phyloP scores from a whole-genome alignment of 2,888 invertebrate species.

The Phyllotreta striolata region DNA sequence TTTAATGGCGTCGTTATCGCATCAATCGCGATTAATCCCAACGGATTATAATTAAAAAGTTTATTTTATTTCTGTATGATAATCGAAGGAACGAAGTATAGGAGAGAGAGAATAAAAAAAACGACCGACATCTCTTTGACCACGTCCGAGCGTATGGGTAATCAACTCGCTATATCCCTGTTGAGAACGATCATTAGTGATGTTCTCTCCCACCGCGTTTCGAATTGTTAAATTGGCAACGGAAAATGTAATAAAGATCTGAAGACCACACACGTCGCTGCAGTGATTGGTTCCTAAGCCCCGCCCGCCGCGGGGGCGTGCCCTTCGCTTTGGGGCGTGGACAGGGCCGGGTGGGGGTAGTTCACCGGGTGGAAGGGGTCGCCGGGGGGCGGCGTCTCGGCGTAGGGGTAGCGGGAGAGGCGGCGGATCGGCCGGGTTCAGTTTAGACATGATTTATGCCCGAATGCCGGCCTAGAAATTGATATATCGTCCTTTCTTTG shows the following conservation, averaged over 20 bases:
- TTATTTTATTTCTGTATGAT: slow-evolving; percentile 15
- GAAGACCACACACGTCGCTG: slow-evolving; percentile 62
- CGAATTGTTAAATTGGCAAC: slow-evolving; percentile 61
- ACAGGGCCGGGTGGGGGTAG: slow-evolving; percentile 25
- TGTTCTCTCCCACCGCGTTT: slow-evolving; percentile 53
- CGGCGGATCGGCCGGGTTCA: slow-evolving; percentile 26
- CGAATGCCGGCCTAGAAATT: slow-evolving; percentile 48
- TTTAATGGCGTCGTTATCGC: background rate
- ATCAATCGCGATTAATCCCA: background rate
- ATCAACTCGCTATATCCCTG: slow-evolving; percentile 43
- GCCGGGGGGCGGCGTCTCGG: too few relatives aligned
- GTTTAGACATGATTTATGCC: slow-evolving; percentile 49
- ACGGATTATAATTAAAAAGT: slow-evolving; percentile 1
- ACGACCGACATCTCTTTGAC: slow-evolving; percentile 12
- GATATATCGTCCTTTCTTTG: slow-evolving; percentile 49
- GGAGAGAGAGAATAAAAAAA: background rate
- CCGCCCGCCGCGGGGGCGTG: slow-evolving; percentile 46
- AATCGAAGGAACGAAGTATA: background rate
- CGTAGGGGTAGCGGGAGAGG: slow-evolving; percentile 19
- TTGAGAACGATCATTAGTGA: slow-evolving; percentile 45
- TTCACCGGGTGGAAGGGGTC: too few relatives aligned
- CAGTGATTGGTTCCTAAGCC: slow-evolving; percentile 58
- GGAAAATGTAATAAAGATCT: slow-evolving; percentile 61
- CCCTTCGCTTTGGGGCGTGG: slow-evolving; percentile 24
- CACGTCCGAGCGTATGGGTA: slow-evolving; percentile 12